A percentile compares a stretch with the other conserved stretches of the same genome.
Evolutionary conservation across 2,113 vertebrate species (phyloP).

Genomic region (Plectropomus leopardus): DNA sequence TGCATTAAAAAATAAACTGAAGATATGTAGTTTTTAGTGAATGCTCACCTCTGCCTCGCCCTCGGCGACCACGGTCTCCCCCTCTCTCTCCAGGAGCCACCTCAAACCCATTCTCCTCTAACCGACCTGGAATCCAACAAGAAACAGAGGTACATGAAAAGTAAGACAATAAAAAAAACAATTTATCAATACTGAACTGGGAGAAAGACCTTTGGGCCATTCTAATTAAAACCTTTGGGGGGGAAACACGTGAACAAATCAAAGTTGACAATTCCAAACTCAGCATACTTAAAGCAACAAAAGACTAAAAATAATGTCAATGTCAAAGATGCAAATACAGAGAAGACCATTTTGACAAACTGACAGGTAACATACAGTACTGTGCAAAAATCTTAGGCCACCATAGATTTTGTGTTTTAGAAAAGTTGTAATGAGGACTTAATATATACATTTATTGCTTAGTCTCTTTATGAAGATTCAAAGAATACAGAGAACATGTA

Average conservation of each 20-base stretch:
- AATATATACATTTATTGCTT: too few relatives aligned
- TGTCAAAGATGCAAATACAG: neutral
- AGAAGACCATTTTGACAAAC: neutral
- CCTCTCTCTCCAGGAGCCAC: constrained; percentile 88
- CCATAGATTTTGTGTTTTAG: too few relatives aligned
- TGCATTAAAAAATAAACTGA: neutral
- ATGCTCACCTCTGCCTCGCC: constrained; percentile 88
- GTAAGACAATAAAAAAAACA: neutral
- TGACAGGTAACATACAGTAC: neutral
- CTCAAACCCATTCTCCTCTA: constrained; percentile 96
- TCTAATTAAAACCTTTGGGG: too few relatives aligned
- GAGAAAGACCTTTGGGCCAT: neutral
- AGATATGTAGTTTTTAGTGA: neutral
- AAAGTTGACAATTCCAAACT: neutral
- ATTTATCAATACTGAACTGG: neutral
- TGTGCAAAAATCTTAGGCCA: too few relatives aligned
- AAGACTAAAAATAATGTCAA: neutral
- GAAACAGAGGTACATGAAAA: neutral
- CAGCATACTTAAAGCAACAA: neutral
- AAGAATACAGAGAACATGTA: too few relatives aligned
- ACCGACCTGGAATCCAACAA: constrained; percentile 83
- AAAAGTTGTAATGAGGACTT: too few relatives aligned
- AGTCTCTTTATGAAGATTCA: too few relatives aligned
- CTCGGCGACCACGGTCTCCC: constrained; percentile 91
- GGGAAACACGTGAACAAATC: neutral